Evolutionary conservation across 2,113 vertebrate species (phyloP), one percentile per base, ranked within the genome.

Genomic region (Myotis davidii): DNA sequence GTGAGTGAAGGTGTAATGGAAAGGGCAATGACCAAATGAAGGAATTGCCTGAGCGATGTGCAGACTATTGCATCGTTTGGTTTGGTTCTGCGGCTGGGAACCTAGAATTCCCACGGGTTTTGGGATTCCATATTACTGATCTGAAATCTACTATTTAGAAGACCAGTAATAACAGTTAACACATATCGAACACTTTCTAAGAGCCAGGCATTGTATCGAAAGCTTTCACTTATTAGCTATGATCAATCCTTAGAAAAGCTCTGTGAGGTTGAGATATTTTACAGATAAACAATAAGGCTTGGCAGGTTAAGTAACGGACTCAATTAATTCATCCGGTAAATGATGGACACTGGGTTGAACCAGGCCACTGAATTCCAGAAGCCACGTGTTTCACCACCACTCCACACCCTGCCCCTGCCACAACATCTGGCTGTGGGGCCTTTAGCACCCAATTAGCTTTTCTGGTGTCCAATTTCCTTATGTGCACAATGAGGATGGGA

Each of bases 111-210:
- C 74, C 34, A 42, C 59, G 18, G 48, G n/a, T 54, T 25, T n/a
- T 83, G 81, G 74, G 32, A 37, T 9, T 91, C 23, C 61, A 29
- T 32, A 56, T 39, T 74, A 86, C 5, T 79, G 45, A 84, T 90
- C 56, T 72, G 45, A 67, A 70, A 76, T 45, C 50, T 64, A 88
- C 39, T 37, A 45, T 65, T 92, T 45, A 90, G 86, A 87, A 94
- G 73, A 87, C 52, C 23, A 65, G 59, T 34, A 48, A 21, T n/a
- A 70, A 95, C 14, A 92, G 72, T 69, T 91, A 39, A 83, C 37
- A 83, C 23, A 70, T 20, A 56, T 4, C 23, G 76, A 72, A 59
- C 20, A 54, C 8, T 29, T 92, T 52, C 34, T 77, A 37, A 3
- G 83, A 59, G 64, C n/a, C 50, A 70, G 56, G 23, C 25, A 59